Percentiles rank a stretch among this genome's conserved stretches.
These are phyloP conservation scores for Ficedula albicollis DNA, from an alignment of 2,797 vertebrate species.

Conservation along the genomic window DNA sequence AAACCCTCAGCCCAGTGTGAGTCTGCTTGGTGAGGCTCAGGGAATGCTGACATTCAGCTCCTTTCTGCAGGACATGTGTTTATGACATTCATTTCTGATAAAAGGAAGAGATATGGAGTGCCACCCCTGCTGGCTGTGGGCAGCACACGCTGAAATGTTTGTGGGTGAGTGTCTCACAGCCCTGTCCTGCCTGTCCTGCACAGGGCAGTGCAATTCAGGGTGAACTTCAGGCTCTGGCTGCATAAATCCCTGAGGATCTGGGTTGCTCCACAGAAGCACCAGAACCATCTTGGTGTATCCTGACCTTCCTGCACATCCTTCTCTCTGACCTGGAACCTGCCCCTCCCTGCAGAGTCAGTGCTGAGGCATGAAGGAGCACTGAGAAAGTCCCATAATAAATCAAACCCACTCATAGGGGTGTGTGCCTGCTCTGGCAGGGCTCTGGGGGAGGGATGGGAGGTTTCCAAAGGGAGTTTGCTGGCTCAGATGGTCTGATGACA, in stretches of 20 bases:
- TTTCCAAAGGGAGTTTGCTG: not conserved
- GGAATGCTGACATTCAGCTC: not conserved
- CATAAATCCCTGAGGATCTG: not conserved
- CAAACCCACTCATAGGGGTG: accelerated
- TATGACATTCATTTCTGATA: not conserved
- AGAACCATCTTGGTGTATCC: not conserved
- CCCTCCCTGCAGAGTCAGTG: accelerated
- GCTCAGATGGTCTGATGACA: not conserved
- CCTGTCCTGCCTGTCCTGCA: not conserved
- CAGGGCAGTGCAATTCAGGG: not conserved
- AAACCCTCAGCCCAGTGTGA: accelerated
- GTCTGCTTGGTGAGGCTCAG: not conserved
- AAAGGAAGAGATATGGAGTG: not conserved
- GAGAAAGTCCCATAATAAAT: not conserved
- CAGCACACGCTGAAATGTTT: not conserved
- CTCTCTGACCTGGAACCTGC: not conserved
- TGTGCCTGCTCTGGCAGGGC: not conserved
- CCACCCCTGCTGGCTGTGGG: not conserved
- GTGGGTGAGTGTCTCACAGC: not conserved
- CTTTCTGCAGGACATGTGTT: not conserved
- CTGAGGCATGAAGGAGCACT: not conserved
- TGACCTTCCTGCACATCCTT: accelerated
- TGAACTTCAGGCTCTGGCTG: not conserved
- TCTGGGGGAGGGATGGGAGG: not conserved
- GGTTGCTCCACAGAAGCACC: not conserved